Percentiles rank a stretch among this genome's conserved stretches.
phyloP scores from a whole-genome alignment of 1,140 invertebrate species.

The Octopus bimaculoides region DNA sequence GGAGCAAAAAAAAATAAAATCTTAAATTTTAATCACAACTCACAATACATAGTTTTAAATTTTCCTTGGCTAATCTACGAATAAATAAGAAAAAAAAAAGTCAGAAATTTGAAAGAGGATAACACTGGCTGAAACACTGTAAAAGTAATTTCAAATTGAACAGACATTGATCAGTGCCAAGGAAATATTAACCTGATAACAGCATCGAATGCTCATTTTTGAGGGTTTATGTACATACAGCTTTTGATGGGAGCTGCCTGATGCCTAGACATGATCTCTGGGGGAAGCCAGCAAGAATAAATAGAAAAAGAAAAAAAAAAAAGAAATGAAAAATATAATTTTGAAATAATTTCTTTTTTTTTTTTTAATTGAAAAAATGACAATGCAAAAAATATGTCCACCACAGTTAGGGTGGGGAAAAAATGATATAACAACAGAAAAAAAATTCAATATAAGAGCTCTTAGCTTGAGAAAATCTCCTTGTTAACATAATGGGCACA shows the following conservation, averaged over 20 bases:
- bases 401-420: no score
- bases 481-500: no score
- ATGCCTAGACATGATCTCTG: background rate
- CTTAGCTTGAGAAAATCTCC: no score
- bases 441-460: no score
- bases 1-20: no score
- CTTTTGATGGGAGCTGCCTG: constrained; percentile 6
- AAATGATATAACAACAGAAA: no score
- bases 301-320: background rate
- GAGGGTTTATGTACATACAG: background rate
- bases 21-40: no score
- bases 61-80: no score
- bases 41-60: no score
- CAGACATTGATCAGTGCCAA: constrained; percentile 2
- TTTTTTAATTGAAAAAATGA: background rate
- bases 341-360: background rate
- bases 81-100: no score
- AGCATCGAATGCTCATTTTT: constrained; percentile 5
- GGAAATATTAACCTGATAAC: constrained; percentile 2
- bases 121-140: background rate
- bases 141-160: background rate
- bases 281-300: background rate
- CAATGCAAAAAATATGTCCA: background rate
- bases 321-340: background rate
- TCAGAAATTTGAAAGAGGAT: background rate